Percentiles rank a stretch among this genome's conserved stretches.
Evolutionary conservation across 2,113 vertebrate species (phyloP).

Genomic region (Kobus ellipsiprymnus): DNA sequence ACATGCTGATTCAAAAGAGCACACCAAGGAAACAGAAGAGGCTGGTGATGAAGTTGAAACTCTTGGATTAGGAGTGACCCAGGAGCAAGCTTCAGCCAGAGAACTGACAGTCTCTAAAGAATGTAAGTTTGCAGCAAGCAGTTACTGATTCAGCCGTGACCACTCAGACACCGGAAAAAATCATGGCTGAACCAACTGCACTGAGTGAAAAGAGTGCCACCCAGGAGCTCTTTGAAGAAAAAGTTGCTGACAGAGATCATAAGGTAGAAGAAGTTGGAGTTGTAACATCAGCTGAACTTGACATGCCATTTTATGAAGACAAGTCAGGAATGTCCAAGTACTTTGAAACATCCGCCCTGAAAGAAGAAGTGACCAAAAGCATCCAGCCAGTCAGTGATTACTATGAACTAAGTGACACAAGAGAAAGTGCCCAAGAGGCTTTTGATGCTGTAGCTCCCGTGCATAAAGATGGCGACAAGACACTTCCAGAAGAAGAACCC

Average conservation of each 20-base stretch:
- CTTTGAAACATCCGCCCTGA: constrained; percentile 95
- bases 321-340: constrained; percentile 97
- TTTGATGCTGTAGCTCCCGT: constrained; percentile 61
- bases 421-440: constrained; percentile 78
- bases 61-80: constrained; percentile 28
- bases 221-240: constrained; percentile 69
- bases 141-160: constrained; percentile 26
- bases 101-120: no score
- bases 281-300: constrained; percentile 36
- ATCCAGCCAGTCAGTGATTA: constrained; percentile 88
- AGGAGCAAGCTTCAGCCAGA: constrained; percentile 55
- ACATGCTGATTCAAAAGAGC: constrained; percentile 73
- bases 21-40: constrained; percentile 59
- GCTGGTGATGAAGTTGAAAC: constrained; percentile 50
- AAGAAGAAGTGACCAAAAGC: constrained; percentile 82
- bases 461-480: constrained; percentile 74
- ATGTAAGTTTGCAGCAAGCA: constrained; percentile 49
- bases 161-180: constrained; percentile 51
- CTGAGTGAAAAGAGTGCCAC: constrained; percentile 58
- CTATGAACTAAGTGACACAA: constrained; percentile 93
- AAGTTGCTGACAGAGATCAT: constrained; percentile 59
- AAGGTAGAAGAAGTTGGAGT: constrained; percentile 38
- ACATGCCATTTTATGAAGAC: constrained; percentile 82
- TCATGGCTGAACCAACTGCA: not conserved
- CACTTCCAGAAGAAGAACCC: constrained; percentile 57